Base-by-base conservation (phyloP, 2,888 invertebrate genomes). In the Oscheius sp. region DNA sequence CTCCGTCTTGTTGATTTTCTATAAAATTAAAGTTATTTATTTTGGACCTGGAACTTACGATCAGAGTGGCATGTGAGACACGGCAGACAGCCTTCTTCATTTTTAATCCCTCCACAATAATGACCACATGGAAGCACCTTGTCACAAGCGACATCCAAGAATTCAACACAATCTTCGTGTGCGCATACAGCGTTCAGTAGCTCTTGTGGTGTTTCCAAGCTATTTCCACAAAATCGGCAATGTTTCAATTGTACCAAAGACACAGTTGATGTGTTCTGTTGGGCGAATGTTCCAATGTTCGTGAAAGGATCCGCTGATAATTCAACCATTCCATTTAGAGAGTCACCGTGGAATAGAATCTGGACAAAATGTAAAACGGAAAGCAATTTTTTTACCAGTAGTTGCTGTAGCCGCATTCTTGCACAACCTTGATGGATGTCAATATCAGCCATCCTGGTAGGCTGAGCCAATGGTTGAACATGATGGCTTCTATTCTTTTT, bases 371-470 rank as follows among this genome's bases (percentile, higher is more conserved):
- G 21, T 12, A 16, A 9, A 35, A 61, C 13, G 45, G 43, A n/a
- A 9, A 7, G 21, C 21, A 25, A 45, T 21, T 23, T 23, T 5
- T 6, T 49, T 55, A 84, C 93, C 86, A 96, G 91, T 6, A 98
- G 91, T 96, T 97, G 97, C 89, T 95, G 96, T 5, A 98, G 91
- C 89, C 97, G 96, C 0, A 95, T 95, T 46, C 98, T 92, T 0
- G 97, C 97, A 89, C 97, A 97, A 3, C 92, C 91, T 90, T 96
- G 97, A 89, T 98, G 97, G n/a, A 97, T 92, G 89, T 98, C 96
- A 5, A 98, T 95, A 77, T 95, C 93, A 3, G 84, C 84, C 29
- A 80, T 76, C 3, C 79, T 59, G 18, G 58, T 27, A 29, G 43
- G 52, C 29, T 76, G 59, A 52, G 41, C 52, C 13, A 69, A 49